These are phyloP conservation scores for Heteractis magnifica DNA, from an alignment of 92 coral and sea anemone species.

Conservation along the genomic window DNA sequence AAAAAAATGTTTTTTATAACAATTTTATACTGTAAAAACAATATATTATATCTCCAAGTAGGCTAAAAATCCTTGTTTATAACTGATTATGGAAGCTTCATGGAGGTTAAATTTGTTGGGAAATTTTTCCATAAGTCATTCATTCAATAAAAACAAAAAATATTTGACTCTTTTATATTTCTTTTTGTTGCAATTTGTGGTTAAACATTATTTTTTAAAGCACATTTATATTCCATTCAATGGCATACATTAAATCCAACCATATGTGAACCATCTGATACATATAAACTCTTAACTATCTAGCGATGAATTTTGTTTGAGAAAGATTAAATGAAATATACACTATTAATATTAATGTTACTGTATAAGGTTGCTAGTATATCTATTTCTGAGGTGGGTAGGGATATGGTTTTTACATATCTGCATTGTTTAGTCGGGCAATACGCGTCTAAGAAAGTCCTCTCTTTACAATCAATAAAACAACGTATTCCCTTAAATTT, in stretches of 20 bases:
- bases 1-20: conserved; percentile 34
- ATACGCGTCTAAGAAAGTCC: not conserved
- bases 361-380: not conserved
- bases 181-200: conserved; percentile 32
- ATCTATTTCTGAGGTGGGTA: not conserved
- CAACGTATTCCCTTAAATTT: not conserved
- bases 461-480: not conserved
- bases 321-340: conserved; percentile 14
- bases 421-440: not conserved
- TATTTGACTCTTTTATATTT: not conserved
- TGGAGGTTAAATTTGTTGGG: not conserved
- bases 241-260: conserved; percentile 24
- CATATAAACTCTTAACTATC: conserved; percentile 11
- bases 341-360: conserved; percentile 27
- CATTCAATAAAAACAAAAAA: conserved; percentile 4
- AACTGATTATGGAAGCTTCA: not conserved
- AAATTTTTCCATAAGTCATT: not conserved
- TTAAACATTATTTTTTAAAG: conserved; percentile 16
- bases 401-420: not conserved
- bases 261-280: conserved; percentile 60
- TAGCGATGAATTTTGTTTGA: conserved; percentile 13
- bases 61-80: too few species aligned
- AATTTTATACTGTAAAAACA: too few species aligned
- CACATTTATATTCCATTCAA: conserved; percentile 18
- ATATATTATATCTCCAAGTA: too few species aligned